Evolutionary conservation across 2,888 invertebrate species (phyloP).

Genomic region (Caenorhabditis auriculariae): DNA sequence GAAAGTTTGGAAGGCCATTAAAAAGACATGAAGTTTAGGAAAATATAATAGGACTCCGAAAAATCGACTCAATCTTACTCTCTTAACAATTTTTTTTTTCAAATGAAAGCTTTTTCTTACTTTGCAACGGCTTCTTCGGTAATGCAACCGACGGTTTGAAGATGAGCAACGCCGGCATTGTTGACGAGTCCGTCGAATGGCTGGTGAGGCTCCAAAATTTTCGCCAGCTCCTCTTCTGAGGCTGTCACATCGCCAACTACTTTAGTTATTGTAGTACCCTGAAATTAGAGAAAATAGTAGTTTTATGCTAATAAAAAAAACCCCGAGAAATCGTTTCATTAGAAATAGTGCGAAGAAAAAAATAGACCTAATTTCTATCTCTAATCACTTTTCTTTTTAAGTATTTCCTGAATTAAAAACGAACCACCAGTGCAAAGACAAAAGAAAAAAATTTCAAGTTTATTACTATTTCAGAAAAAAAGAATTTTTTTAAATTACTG

Average conservation of each 20-base stretch:
- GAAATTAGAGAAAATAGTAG: conserved; percentile 1
- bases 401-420: too few relatives aligned
- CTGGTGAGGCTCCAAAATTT: conserved; percentile 17
- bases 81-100: background rate
- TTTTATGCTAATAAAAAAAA: background rate
- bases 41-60: background rate
- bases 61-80: background rate
- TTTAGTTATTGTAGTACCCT: conserved; percentile 21
- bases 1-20: background rate
- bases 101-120: conserved; percentile 9
- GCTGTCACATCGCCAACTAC: conserved; percentile 37
- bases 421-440: too few relatives aligned
- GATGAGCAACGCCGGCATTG: conserved; percentile 40
- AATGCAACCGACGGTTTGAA: conserved; percentile 30
- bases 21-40: background rate
- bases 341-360: too few relatives aligned
- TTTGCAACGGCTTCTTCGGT: conserved; percentile 28
- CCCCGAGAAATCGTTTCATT: background rate
- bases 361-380: too few relatives aligned
- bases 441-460: too few relatives aligned
- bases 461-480: too few relatives aligned
- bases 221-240: conserved; percentile 25
- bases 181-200: conserved; percentile 44
- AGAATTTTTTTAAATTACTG: too few relatives aligned
- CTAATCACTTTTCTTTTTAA: too few relatives aligned